Evolutionary conservation across 2,113 vertebrate species (phyloP), one percentile per base, ranked within the genome.

Genomic region (Paradisaea rubra): DNA sequence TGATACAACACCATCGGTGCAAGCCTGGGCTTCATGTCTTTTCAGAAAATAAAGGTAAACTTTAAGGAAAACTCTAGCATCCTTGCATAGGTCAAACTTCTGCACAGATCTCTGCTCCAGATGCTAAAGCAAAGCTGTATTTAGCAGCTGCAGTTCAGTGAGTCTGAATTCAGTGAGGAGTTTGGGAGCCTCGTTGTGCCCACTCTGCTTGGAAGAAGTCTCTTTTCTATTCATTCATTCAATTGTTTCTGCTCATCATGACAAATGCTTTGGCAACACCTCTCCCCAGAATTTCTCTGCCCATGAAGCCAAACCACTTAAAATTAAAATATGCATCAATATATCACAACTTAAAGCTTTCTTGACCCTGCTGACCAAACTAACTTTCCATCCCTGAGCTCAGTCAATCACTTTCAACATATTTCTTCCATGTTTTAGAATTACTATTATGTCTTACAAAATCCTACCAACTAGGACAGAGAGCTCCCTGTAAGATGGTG

Each of bases 161-260:
- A 73, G 57, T 37, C 41, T 82, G 41, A 92, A 2, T 24, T 47
- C 37, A 41, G 15, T 3, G 0, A 11, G 0, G 8, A 1, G 2
- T 35, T 65, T 3, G 1, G 54, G 18, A 91, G 6, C 8, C 8
- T 6, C 45, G 45, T 33, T 57, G 39, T 63, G 42, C 14, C n/a
- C 14, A n/a, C 16, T 50, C 10, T 50, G 3, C 15, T 52, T 37
- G n/a, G n/a, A 22, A 22, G 17, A 39, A 31, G n/a, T 14, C 15
- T 23, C 57, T 61, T 28, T 22, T 6, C 28, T 68, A 4, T 21
- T 49, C n/a, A 30, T 4, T 69, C 10, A 31, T 41, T 12, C 42
- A 37, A 2, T 5, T 18, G 8, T 30, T 92, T 83, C 72, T 53
- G 10, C 37, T 83, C 24, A 39, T 28, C 16, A 4, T 15, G 30